These are phyloP conservation scores for Mustelus asterias DNA, from an alignment of 2,113 vertebrate genomes.

Conservation along the genomic window DNA sequence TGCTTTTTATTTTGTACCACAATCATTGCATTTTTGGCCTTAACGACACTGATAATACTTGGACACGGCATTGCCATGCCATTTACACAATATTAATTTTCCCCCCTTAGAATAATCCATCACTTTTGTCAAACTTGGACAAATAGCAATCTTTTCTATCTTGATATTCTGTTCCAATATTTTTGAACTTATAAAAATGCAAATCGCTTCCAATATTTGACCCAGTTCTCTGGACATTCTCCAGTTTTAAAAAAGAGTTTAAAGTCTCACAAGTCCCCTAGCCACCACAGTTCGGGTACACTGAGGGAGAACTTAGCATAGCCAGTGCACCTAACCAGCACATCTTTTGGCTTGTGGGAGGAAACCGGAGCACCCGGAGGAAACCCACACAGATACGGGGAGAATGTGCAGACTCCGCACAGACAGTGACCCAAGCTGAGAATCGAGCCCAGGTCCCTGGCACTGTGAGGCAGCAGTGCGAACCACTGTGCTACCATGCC, in stretches of 20 bases:
- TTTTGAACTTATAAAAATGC: neutral
- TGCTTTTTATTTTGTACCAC: neutral
- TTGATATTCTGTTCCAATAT: neutral
- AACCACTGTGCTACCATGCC: no score
- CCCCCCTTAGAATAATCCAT: neutral
- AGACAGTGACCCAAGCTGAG: no score
- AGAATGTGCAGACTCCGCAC: no score
- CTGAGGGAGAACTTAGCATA: no score
- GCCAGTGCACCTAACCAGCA: no score
- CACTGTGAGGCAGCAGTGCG: no score
- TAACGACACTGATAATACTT: neutral
- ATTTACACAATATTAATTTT: neutral
- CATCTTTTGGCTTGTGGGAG: no score
- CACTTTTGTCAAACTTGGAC: neutral
- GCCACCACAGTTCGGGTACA: no score
- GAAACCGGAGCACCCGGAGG: no score
- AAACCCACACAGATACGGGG: no score
- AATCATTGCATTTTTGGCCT: neutral
- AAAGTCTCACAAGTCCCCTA: no score
- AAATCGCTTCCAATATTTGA: constrained; percentile 6
- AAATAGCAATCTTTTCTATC: neutral
- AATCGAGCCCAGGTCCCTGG: no score
- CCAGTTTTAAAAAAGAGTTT: neutral
- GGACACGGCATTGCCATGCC: neutral
- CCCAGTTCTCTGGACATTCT: neutral